Conservation (phyloP, 2,888 invertebrate genomes). For the Pterostichus madidus region DNA sequence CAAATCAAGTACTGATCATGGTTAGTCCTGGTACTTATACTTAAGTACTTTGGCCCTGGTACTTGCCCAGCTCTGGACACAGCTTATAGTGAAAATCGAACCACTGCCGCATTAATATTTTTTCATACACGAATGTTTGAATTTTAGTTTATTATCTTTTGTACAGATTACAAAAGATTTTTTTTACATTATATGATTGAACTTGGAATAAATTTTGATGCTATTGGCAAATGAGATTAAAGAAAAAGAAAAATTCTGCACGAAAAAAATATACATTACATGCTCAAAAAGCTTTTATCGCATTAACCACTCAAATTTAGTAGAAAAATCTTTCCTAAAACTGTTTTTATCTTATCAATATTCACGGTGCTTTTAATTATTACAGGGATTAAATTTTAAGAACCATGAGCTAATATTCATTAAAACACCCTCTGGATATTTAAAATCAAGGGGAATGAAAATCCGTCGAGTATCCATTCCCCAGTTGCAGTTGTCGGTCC, state of each 20-base stretch:
- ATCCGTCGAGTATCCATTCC: conserved; percentile 41
- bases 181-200: no score
- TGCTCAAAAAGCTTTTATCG: conserved; percentile 13
- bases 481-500: conserved; percentile 16
- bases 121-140: no score
- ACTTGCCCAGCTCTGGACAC: no score
- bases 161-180: no score
- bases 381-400: conserved; percentile 55
- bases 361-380: conserved; percentile 57
- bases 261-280: neutral
- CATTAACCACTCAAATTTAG: conserved; percentile 8
- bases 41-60: no score
- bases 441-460: conserved; percentile 58
- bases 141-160: no score
- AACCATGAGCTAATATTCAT: conserved; percentile 64
- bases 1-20: no score
- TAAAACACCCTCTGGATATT: conserved; percentile 63
- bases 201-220: no score
- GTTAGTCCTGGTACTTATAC: no score
- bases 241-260: neutral
- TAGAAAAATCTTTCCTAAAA: neutral
- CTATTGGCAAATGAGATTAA: no score
- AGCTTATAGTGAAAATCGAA: no score
- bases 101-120: no score
- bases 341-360: conserved; percentile 44